Evolutionary conservation across 2,888 invertebrate species (phyloP).

Genomic region (Sturmia bella): DNA sequence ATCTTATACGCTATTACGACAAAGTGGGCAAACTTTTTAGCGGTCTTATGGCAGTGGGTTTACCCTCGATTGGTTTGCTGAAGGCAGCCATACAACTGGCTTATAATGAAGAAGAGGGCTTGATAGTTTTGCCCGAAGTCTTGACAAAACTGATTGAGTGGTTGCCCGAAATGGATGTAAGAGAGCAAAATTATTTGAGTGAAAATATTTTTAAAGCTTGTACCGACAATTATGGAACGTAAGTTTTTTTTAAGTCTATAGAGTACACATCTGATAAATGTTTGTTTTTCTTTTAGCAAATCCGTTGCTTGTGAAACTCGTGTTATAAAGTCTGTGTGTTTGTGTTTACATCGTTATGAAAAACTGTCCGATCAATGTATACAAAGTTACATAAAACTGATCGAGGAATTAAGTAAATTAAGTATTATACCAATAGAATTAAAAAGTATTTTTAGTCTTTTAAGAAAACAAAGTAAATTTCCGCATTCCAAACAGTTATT

Average conservation of each 20-base stretch:
- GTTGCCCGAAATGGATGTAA: conserved; percentile 82
- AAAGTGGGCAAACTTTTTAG: conserved; percentile 78
- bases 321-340: conserved; percentile 82
- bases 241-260: conserved; percentile 53
- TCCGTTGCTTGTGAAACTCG: conserved; percentile 83
- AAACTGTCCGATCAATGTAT: conserved; percentile 81
- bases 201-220: conserved; percentile 81
- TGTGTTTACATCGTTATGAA: conserved; percentile 81
- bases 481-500: conserved; percentile 79
- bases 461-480: conserved; percentile 78
- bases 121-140: conserved; percentile 82
- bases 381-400: conserved; percentile 83
- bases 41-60: conserved; percentile 80
- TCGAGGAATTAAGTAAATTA: conserved; percentile 84
- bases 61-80: conserved; percentile 82
- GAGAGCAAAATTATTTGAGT: conserved; percentile 81
- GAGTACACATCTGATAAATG: neutral
- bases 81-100: conserved; percentile 82
- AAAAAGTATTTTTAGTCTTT: conserved; percentile 83
- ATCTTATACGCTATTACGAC: conserved; percentile 74
- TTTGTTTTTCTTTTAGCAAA: conserved; percentile 82
- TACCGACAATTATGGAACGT: conserved; percentile 82
- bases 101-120: conserved; percentile 76
- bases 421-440: conserved; percentile 84
- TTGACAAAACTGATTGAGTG: conserved; percentile 83